Evolutionary conservation across 2,797 vertebrate genomes (phyloP), one percentile per base, ranked within the genome.

Genomic region (Acipenser ruthenus): DNA sequence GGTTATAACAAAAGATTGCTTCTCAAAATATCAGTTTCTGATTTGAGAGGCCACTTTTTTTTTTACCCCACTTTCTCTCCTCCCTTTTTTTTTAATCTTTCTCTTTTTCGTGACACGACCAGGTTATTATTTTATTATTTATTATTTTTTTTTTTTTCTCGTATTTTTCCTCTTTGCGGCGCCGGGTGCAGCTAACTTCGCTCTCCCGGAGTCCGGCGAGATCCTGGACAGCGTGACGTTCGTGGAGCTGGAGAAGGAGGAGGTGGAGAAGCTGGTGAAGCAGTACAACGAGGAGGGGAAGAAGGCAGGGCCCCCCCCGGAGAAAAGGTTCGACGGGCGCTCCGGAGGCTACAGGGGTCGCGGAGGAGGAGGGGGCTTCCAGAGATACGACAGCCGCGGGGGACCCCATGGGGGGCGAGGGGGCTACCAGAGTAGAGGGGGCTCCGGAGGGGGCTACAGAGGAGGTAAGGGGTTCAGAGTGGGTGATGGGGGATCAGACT

Each of bases 231-330:
- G 79, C 0, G 95, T 97, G 79, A 77, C 82, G 12, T 94, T 85
- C 67, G 50, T 80, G 0, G 95, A 97, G 80, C 70, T 93, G 72
- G 88, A 93, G 78, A 77, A 72, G 1, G 93, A 93, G 0, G 93
- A 96, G 65, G 92, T 93, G 0, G 91, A 92, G 63, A 81, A 76
- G 73, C 82, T 95, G 77, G 63, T 96, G 73, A 92, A 91, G 67
- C 89, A 92, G 68, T 97, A 97, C 87, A 96, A 95, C 1, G 94
- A 95, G 50, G 95, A 97, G 52, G 95, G 94, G 37, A 89, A 90
- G 53, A 93, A 87, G 74, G 93, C 94, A 0, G 93, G 86, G 0
- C 94, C 93, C 0, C 94, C 94, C 0, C 93, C 94, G 0, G 94
- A 95, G 1, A 96, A 96, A 69, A 92, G 94, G 63, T 95, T 92